A percentile compares a stretch with the other conserved stretches of the same genome.
phyloP scores from a whole-genome alignment of 2,113 vertebrate species.

The Cryptomyrus ogoouensis region DNA sequence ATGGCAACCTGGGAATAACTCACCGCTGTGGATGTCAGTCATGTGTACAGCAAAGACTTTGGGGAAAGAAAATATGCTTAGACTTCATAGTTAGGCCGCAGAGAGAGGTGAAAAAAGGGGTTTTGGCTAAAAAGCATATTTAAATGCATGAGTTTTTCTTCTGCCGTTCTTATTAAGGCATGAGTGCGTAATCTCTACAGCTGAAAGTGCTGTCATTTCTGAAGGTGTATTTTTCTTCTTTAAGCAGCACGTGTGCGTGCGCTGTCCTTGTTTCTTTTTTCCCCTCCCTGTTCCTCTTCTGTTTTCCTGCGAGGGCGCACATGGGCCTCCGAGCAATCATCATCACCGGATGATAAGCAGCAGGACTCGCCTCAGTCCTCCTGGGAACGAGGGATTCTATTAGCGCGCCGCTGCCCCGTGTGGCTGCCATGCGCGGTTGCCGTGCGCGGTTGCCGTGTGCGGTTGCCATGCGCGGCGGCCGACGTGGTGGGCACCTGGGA shows the following conservation, averaged over 20 bases:
- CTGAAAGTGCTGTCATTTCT: constrained; percentile 57
- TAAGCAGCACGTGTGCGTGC: not conserved
- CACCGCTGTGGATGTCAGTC: constrained; percentile 60
- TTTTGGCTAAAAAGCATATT: constrained; percentile 67
- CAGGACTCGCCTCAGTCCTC: constrained; percentile 42
- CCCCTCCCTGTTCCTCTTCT: constrained; percentile 4
- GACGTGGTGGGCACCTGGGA: constrained; percentile 26
- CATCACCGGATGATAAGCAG: constrained; percentile 57
- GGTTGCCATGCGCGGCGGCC: not conserved
- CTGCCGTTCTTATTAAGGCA: constrained; percentile 60
- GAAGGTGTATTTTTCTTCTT: constrained; percentile 27
- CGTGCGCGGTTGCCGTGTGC: constrained; percentile 24
- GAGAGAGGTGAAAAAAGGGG: constrained; percentile 46
- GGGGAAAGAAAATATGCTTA: constrained; percentile 53
- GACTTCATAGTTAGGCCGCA: constrained; percentile 42
- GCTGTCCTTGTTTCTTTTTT: not conserved
- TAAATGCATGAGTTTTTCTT: constrained; percentile 70
- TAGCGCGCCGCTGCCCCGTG: constrained; percentile 44
- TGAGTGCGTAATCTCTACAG: constrained; percentile 56
- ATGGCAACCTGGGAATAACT: constrained; percentile 66
- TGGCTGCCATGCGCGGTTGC: not conserved
- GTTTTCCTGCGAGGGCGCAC: constrained; percentile 34
- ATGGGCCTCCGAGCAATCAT: constrained; percentile 50
- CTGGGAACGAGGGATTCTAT: constrained; percentile 43
- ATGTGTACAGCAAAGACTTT: constrained; percentile 64